Evolutionary conservation across 2,888 invertebrate genomes (phyloP).

Genomic region (Pachydiplax longipennis): DNA sequence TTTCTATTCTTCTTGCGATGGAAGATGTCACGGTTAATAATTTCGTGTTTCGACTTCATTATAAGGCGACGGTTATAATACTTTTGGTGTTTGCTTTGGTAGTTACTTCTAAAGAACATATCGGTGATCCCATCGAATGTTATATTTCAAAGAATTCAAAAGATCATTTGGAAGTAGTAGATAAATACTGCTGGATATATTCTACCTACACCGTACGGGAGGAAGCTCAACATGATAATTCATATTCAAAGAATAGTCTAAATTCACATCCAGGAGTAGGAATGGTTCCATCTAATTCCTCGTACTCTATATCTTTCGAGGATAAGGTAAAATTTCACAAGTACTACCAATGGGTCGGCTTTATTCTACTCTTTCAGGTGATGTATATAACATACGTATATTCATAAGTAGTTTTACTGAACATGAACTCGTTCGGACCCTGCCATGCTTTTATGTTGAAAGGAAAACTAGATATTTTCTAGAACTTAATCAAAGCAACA

Average conservation of each 20-base stretch:
- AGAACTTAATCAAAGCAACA: too few species aligned
- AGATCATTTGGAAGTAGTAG: constrained; percentile 69
- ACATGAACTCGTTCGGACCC: too few species aligned
- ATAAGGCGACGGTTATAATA: constrained; percentile 75
- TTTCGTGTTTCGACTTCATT: constrained; percentile 77
- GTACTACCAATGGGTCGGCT: constrained; percentile 59
- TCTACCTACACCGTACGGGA: constrained; percentile 70
- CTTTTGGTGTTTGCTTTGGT: constrained; percentile 76
- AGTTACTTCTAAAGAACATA: constrained; percentile 82
- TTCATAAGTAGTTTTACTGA: too few species aligned
- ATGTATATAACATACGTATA: too few species aligned
- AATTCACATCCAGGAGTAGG: not conserved
- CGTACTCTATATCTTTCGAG: constrained; percentile 51
- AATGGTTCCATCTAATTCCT: not conserved
- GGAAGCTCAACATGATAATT: constrained; percentile 49
- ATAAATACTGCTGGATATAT: constrained; percentile 82
- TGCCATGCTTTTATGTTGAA: too few species aligned
- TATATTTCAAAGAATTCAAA: constrained; percentile 58
- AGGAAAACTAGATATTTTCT: too few species aligned
- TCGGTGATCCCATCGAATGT: constrained; percentile 85
- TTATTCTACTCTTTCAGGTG: constrained; percentile 75
- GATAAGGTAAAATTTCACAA: constrained; percentile 61
- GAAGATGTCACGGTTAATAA: constrained; percentile 77
- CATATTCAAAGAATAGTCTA: not conserved
- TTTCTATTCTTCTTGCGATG: constrained; percentile 71